Percentiles rank a stretch among this genome's conserved stretches.
Conservation (phyloP, 2,888 invertebrate genomes). For the Ceraclea dissimilis region DNA sequence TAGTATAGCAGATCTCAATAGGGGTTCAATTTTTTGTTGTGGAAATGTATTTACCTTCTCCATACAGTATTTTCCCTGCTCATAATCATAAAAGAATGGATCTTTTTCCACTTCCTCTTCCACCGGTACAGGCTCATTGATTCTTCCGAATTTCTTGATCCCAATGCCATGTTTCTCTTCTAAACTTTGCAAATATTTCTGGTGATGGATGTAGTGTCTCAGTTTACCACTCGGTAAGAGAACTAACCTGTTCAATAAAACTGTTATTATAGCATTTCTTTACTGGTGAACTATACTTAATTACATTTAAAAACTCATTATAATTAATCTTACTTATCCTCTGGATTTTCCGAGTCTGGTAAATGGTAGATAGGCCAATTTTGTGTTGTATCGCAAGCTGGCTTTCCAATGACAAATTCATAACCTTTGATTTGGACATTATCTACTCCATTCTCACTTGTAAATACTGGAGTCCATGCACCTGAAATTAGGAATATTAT, state of each 20-base stretch:
- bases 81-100: constrained; percentile 60
- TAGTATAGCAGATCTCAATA: too few relatives aligned
- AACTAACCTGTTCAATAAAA: constrained; percentile 41
- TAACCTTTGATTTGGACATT: constrained; percentile 48
- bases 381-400: constrained; percentile 64
- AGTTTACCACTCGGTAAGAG: constrained; percentile 64
- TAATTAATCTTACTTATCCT: constrained; percentile 44
- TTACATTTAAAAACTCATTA: too few relatives aligned
- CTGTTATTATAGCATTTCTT: too few relatives aligned
- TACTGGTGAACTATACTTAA: too few relatives aligned
- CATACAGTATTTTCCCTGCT: constrained; percentile 70
- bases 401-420: constrained; percentile 56
- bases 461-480: constrained; percentile 57
- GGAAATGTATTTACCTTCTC: constrained; percentile 54
- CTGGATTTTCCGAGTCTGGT: constrained; percentile 39
- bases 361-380: constrained; percentile 61
- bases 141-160: constrained; percentile 18
- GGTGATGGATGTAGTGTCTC: constrained; percentile 62
- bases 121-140: constrained; percentile 38
- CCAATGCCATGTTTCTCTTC: constrained; percentile 11
- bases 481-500: constrained; percentile 11
- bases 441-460: constrained; percentile 52
- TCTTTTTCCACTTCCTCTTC: constrained; percentile 42
- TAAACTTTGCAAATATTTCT: constrained; percentile 40
- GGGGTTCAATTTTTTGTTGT: too few relatives aligned